Conservation (phyloP, 2,113 vertebrate species). For the Dicerorhinus sumatrensis region DNA sequence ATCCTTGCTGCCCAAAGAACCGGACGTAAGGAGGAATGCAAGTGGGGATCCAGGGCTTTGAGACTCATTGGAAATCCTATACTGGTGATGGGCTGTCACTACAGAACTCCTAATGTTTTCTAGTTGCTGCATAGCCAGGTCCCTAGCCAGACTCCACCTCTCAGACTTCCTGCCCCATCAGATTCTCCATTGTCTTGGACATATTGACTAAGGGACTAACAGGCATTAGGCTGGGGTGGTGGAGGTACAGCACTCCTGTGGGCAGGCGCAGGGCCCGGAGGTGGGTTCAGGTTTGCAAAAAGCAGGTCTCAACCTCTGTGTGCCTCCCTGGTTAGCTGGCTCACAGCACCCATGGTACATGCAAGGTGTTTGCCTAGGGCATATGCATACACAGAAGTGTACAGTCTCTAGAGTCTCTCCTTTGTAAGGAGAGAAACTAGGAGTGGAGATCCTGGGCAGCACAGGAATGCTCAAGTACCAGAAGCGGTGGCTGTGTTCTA, state of each 20-base stretch:
- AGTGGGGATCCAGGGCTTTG: background rate
- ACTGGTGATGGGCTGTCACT: background rate
- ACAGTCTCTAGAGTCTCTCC: background rate
- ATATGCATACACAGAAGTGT: background rate
- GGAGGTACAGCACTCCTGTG: background rate
- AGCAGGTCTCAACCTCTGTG: background rate
- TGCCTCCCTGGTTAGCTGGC: background rate
- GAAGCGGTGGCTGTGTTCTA: background rate
- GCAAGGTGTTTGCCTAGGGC: background rate
- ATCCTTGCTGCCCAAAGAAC: background rate
- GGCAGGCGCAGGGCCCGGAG: background rate
- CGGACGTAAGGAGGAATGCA: background rate
- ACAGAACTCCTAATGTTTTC: background rate
- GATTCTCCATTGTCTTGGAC: background rate
- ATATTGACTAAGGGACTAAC: background rate
- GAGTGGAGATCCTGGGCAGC: background rate
- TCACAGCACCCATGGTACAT: background rate
- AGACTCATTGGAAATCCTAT: constrained; percentile 19
- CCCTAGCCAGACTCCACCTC: background rate
- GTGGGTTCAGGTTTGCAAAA: background rate
- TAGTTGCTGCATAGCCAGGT: background rate
- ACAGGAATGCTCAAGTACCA: constrained; percentile 13
- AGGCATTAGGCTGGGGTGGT: background rate
- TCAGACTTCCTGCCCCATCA: background rate
- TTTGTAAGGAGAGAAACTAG: background rate